Evolutionary conservation across 2,888 invertebrate species (phyloP), one percentile per base, ranked within the genome.

Genomic region (Prosapia bicincta): DNA sequence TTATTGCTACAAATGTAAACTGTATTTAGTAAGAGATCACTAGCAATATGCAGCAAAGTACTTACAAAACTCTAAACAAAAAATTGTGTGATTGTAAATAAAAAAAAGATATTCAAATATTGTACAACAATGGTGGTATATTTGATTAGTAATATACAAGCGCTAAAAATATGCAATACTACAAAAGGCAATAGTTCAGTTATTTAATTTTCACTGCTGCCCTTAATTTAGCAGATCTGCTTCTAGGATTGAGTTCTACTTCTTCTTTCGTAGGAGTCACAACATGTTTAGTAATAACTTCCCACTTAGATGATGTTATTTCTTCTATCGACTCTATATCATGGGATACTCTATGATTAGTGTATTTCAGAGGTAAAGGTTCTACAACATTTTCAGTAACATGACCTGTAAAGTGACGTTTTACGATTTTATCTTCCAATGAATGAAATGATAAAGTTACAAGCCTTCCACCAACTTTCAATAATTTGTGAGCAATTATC

Each of bases 371-470:
- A 0, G 93, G 91, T 20, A 94, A 83, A 0, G 89, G 88, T 84
- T 92, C 94, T 0, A 92, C 90, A 5, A 90, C 85, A 81, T 92
- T 91, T 82, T 93, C 91, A 25, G 91, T 87, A 65, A 93, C 87
- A 83, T 94, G 92, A 0, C 95, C 95, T 75, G 89, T 87, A 25
- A 98, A 88, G 84, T 97, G 96, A 10, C 97, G 88, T 84, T 98
- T 98, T 0, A 98, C 93, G 79, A 98, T 93, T 0, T 93, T 93
- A 84, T 98, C 98, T 87, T 98, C 97, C 26, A 97, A 86, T 0
- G 97, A 97, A 85, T 98, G 97, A 84, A 98, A 98, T 15, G 95
- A 91, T 65, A 98, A 89, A 0, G 94, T 91, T 0, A 95, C 91
- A 77, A 98, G 84, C 77, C 91, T 87, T 0, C 98, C 98, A 43